Base-by-base conservation (phyloP, 2,797 vertebrate genomes). In the Microtus californicus region DNA sequence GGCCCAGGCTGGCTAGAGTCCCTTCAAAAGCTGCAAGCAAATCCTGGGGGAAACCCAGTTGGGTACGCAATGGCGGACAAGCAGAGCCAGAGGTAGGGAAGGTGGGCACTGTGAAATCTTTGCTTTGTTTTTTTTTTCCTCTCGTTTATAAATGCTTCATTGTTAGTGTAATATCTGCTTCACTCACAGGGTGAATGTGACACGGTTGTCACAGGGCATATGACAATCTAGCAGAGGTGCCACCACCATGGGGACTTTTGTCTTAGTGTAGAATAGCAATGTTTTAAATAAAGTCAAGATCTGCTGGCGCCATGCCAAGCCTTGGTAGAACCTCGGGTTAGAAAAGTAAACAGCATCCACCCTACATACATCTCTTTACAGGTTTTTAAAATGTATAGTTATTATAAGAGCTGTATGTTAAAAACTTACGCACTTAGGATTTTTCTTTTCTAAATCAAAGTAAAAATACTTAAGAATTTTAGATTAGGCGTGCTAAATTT, bases 71-170 rank as follows among this genome's bases (percentile, higher is more conserved):
- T 25, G 77, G 61, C 10, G 48, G 10, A n/a, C 8, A 10, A 21
- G 31, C 1, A 0, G 10, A 34, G 43, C 34, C 67, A 45, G 34
- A 40, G 73, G 59, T 79, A 6, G 48, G 34, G 3, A 13, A 23
- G 12, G 6, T 1, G 2, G 4, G 31, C 31, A 37, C 45, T 12
- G 34, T 19, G 15, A 61, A 61, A 43, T 8, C 17, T 74, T 74
- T 21, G 15, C 11, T 11, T 59, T 7, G 3, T 27, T 27, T 56
- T 17, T 17, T 43, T 87, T 51, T 71, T 54, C 56, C 79, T 85
- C 94, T 87, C n/a, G 27, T 86, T 73, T 95, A 71, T 40, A 43
- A 74, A 71, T 78, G 86, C 87, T 40, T 67, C 48, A 11, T 63
- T 73, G 29, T 69, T 89, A 25, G 45, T 61, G 10, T 48, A 74